Evolutionary conservation across 2,113 vertebrate genomes (phyloP).

Genomic region (Limanda limanda): DNA sequence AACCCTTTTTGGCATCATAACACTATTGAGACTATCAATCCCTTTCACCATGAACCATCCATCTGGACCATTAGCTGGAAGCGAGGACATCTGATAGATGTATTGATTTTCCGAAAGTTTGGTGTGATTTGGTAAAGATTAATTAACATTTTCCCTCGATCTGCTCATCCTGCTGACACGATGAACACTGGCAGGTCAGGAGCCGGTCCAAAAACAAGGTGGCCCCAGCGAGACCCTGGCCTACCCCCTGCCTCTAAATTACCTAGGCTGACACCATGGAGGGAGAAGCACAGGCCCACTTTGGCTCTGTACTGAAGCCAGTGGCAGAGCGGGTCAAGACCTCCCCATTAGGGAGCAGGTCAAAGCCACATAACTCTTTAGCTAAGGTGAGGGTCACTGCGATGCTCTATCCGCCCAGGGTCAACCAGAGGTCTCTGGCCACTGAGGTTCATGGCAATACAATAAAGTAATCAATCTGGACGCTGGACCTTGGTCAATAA

Average conservation of each 20-base stretch:
- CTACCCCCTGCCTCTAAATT: constrained; percentile 78
- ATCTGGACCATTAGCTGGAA: constrained; percentile 38
- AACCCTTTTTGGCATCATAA: constrained; percentile 7
- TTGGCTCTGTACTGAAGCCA: constrained; percentile 60
- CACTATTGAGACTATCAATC: constrained; percentile 32
- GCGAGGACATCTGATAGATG: constrained; percentile 47
- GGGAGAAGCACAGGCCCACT: constrained; percentile 51
- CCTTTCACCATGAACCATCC: constrained; percentile 31
- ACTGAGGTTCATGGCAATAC: constrained; percentile 84
- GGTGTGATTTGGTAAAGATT: constrained; percentile 75
- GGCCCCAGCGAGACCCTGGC: constrained; percentile 55
- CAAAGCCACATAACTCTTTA: constrained; percentile 86
- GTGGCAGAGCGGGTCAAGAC: constrained; percentile 76
- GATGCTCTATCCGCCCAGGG: constrained; percentile 71
- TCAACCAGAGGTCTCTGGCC: constrained; percentile 81
- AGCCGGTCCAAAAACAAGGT: constrained; percentile 53
- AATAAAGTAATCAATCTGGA: constrained; percentile 85
- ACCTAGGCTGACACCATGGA: constrained; percentile 70
- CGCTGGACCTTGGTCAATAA: constrained; percentile 81
- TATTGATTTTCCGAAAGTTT: constrained; percentile 65
- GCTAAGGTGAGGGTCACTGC: constrained; percentile 83
- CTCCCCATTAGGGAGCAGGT: constrained; percentile 79
- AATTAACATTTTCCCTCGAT: constrained; percentile 67
- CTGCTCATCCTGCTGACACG: constrained; percentile 62
- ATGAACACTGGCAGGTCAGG: constrained; percentile 67